These are phyloP conservation scores for Thalassoma bifasciatum DNA, from an alignment of 2,113 vertebrate genomes.

Conservation along the genomic window DNA sequence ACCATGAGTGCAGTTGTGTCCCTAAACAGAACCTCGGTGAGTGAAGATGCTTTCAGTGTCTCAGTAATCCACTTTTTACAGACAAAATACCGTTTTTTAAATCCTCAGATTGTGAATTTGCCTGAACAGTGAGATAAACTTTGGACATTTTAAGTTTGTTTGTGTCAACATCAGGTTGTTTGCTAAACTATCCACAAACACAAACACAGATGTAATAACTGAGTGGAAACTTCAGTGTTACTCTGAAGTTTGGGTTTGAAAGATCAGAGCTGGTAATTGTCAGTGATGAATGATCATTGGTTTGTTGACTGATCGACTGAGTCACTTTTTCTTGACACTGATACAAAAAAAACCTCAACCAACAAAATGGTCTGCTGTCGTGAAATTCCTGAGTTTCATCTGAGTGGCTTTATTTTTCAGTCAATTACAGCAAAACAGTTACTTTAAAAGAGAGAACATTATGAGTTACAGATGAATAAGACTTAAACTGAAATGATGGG, in stretches of 20 bases:
- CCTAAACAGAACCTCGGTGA: rapidly evolving
- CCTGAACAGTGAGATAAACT: too few relatives aligned
- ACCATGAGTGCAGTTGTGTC: rapidly evolving
- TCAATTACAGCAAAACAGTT: not conserved
- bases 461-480: not conserved
- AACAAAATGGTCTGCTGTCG: not conserved
- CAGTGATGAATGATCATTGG: not conserved
- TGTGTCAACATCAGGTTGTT: too few relatives aligned
- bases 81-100: not conserved
- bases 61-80: not conserved
- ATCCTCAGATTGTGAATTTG: too few relatives aligned
- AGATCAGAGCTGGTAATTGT: not conserved
- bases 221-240: too few relatives aligned
- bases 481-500: too few relatives aligned
- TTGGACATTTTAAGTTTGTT: too few relatives aligned
- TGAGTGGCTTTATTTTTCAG: not conserved
- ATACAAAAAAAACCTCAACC: not conserved
- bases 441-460: not conserved
- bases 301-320: not conserved
- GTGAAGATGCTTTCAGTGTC: not conserved
- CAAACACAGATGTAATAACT: too few relatives aligned
- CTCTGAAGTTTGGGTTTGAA: not conserved
- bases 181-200: too few relatives aligned
- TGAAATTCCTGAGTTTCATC: not conserved
- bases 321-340: not conserved